These are phyloP conservation scores for Lithophane socia DNA, from an alignment of 2,888 invertebrate species.

Conservation along the genomic window DNA sequence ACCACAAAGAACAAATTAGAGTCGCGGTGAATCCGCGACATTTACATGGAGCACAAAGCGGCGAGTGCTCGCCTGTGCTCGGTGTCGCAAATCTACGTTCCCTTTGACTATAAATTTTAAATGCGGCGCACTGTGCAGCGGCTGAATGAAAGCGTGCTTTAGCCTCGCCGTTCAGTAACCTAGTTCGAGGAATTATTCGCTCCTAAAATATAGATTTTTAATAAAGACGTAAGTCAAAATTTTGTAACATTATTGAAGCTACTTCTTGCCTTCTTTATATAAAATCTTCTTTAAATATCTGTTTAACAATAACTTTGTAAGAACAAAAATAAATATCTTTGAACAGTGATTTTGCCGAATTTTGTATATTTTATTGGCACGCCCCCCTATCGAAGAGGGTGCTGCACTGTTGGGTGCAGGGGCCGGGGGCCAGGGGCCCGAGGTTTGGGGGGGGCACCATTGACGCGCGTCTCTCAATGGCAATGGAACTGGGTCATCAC, in stretches of 20 bases:
- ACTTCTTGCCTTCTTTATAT: not conserved
- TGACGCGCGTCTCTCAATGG: slow-evolving; percentile 90
- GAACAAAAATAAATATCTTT: not conserved
- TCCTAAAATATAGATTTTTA: slow-evolving; percentile 15
- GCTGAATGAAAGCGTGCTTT: slow-evolving; percentile 57
- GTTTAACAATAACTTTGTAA: not conserved
- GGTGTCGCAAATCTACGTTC: slow-evolving; percentile 48
- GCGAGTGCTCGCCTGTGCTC: slow-evolving; percentile 29
- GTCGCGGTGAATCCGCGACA: slow-evolving; percentile 36
- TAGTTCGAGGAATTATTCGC: slow-evolving; percentile 51
- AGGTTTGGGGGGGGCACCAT: slow-evolving; percentile 80
- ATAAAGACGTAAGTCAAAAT: not conserved
- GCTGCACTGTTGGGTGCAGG: slow-evolving; percentile 72
- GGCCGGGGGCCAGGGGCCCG: slow-evolving; percentile 54
- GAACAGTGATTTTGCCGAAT: not conserved
- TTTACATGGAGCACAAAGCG: slow-evolving; percentile 55
- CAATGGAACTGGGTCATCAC: slow-evolving; percentile 86
- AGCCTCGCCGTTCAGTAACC: slow-evolving; percentile 53
- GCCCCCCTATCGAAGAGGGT: slow-evolving; percentile 59
- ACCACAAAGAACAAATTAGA: slow-evolving; percentile 58
- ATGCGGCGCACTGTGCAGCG: slow-evolving; percentile 53
- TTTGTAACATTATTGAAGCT: not conserved
- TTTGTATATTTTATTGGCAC: slow-evolving; percentile 51
- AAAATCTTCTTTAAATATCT: not conserved
- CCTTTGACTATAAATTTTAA: slow-evolving; percentile 61